These are phyloP conservation scores for Oikopleura albicans DNA, from an alignment of 23 tunicate genomes.

Conservation along the genomic window DNA sequence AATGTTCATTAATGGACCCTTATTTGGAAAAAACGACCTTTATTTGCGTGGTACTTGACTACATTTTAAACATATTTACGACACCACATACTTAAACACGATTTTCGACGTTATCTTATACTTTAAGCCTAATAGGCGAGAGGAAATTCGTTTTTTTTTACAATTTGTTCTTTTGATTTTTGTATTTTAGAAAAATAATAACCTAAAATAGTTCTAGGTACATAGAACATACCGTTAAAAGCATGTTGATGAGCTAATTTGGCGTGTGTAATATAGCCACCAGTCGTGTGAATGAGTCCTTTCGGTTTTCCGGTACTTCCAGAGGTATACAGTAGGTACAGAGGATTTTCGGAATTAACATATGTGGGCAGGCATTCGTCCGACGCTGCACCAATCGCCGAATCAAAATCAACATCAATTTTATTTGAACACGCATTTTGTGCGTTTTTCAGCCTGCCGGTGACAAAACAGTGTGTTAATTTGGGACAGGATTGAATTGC, in stretches of 20 bases:
- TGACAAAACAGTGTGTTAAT: conserved; percentile 49
- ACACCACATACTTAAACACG: too few relatives aligned
- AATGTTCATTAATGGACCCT: too few relatives aligned
- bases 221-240: conserved; percentile 30
- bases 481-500: conserved; percentile 54
- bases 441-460: conserved; percentile 33
- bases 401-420: conserved; percentile 55
- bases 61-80: too few relatives aligned
- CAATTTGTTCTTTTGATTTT: too few relatives aligned
- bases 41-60: too few relatives aligned
- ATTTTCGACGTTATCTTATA: too few relatives aligned
- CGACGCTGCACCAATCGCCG: conserved; percentile 24
- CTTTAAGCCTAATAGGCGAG: too few relatives aligned
- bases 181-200: too few relatives aligned
- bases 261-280: conserved; percentile 81
- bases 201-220: too few relatives aligned
- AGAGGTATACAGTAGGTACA: conserved; percentile 79
- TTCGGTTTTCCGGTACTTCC: conserved; percentile 99
- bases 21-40: too few relatives aligned
- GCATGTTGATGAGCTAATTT: conserved; percentile 50
- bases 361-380: conserved; percentile 33
- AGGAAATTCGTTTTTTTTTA: too few relatives aligned
- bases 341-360: conserved; percentile 65
- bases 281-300: conserved; percentile 75
- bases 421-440: conserved; percentile 18